Conservation (phyloP, 2,888 invertebrate species). For the Lithodes maja region DNA sequence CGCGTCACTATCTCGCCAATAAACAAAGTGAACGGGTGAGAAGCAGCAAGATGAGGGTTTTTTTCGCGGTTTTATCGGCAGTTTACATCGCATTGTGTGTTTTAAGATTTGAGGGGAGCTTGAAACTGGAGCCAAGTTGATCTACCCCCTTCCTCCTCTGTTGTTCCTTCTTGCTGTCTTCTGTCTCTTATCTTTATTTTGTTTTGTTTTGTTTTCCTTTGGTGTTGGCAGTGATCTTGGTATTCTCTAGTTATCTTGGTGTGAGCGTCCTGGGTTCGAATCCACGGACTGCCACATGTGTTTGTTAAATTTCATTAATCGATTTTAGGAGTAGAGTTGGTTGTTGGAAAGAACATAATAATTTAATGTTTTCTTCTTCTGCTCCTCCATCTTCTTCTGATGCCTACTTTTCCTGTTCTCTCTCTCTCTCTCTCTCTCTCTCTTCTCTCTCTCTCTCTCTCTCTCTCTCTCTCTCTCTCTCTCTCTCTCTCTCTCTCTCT, state of each 20-base stretch:
- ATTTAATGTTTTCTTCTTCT: neutral
- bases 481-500: neutral
- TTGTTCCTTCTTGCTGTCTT: neutral
- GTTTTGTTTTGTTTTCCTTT: neutral
- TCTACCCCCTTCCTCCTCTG: neutral
- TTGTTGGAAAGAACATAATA: too few species aligned
- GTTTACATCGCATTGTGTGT: constrained; percentile 38
- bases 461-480: neutral
- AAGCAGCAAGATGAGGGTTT: neutral
- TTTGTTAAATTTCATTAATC: too few species aligned
- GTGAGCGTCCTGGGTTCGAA: too few species aligned
- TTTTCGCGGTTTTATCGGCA: neutral
- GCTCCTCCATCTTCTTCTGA: too few species aligned
- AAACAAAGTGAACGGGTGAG: constrained; percentile 4
- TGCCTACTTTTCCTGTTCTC: neutral
- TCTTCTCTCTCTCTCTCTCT: neutral
- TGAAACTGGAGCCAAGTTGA: constrained; percentile 24
- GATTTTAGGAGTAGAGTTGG: too few species aligned
- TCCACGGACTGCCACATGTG: too few species aligned
- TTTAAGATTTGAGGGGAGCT: constrained; percentile 31
- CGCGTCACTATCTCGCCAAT: neutral
- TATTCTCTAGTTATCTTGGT: too few species aligned
- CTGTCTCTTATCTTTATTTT: neutral
- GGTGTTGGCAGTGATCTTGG: too few species aligned
- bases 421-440: neutral